Evolutionary conservation across 2,113 vertebrate species (phyloP).

Genomic region (Epinephelus moara): DNA sequence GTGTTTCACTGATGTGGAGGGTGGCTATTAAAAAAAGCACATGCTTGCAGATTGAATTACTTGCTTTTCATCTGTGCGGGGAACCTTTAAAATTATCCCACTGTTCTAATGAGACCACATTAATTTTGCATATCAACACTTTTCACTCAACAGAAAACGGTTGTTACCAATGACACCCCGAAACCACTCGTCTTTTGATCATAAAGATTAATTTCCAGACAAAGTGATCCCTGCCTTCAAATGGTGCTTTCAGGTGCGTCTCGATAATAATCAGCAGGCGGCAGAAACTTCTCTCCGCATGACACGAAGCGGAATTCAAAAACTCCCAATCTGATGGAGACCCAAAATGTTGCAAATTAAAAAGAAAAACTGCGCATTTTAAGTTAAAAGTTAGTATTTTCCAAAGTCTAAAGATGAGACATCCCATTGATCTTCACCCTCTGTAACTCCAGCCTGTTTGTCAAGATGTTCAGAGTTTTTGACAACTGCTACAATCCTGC

Average conservation of each 20-base stretch:
- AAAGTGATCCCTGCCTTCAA: conserved; percentile 31
- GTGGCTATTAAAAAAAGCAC: background rate
- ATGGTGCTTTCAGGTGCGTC: conserved; percentile 32
- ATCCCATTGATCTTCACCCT: conserved; percentile 55
- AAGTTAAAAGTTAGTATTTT: conserved; percentile 49
- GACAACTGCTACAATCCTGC: conserved; percentile 64
- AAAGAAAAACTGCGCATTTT: conserved; percentile 35
- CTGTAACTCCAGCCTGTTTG: conserved; percentile 59
- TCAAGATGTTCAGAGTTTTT: conserved; percentile 67
- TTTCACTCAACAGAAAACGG: background rate
- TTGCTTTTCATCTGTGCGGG: conserved; percentile 23
- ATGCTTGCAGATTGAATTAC: conserved; percentile 24
- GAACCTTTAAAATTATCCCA: conserved; percentile 5
- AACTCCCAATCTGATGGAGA: conserved; percentile 14
- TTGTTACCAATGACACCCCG: background rate
- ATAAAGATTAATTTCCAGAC: conserved; percentile 18
- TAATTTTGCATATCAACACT: conserved; percentile 18
- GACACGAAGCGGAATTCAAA: conserved; percentile 15
- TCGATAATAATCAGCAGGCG: conserved; percentile 13
- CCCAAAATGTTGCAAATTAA: conserved; percentile 46
- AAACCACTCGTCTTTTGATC: conserved; percentile 21
- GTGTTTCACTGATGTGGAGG: background rate
- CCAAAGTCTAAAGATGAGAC: conserved; percentile 51
- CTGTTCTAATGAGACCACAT: conserved; percentile 3
- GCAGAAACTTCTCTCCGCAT: conserved; percentile 13